phyloP scores from a whole-genome alignment of 2,888 invertebrate genomes.

The Hypercompe scribonia region DNA sequence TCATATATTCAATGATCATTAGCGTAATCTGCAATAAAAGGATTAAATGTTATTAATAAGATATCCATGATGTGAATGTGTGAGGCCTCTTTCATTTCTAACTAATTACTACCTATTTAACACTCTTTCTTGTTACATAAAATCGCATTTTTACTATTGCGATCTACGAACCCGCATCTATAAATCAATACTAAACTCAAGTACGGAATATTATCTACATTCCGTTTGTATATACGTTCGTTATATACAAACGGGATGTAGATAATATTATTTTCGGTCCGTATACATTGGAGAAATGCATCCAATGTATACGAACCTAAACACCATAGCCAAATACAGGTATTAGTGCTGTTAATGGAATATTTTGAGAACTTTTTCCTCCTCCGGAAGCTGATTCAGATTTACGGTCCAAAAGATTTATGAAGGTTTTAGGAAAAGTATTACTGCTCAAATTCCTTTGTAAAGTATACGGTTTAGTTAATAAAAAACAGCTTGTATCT shows the following conservation, averaged over 20 bases:
- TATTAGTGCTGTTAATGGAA: constrained; percentile 20
- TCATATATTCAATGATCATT: too few species aligned
- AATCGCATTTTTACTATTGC: neutral
- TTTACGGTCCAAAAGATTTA: constrained; percentile 34
- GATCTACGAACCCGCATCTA: neutral
- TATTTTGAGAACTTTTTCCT: constrained; percentile 33
- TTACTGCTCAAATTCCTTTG: constrained; percentile 17
- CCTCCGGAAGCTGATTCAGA: constrained; percentile 31
- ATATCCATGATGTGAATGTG: neutral
- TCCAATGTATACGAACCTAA: constrained; percentile 9
- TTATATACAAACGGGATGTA: too few species aligned
- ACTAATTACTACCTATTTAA: neutral
- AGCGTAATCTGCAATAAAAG: too few species aligned
- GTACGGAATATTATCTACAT: neutral
- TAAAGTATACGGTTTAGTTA: constrained; percentile 10
- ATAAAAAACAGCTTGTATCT: neutral
- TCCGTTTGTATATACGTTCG: too few species aligned
- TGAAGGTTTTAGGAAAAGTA: constrained; percentile 26
- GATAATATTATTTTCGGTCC: too few species aligned
- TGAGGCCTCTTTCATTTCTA: neutral
- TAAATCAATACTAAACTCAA: neutral
- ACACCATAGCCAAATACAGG: constrained; percentile 24
- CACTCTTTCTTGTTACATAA: neutral
- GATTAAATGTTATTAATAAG: neutral
- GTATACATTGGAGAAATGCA: too few species aligned